These are phyloP conservation scores for Meloidogyne chitwoodi DNA, from an alignment of 1,140 invertebrate genomes.

Conservation along the genomic window DNA sequence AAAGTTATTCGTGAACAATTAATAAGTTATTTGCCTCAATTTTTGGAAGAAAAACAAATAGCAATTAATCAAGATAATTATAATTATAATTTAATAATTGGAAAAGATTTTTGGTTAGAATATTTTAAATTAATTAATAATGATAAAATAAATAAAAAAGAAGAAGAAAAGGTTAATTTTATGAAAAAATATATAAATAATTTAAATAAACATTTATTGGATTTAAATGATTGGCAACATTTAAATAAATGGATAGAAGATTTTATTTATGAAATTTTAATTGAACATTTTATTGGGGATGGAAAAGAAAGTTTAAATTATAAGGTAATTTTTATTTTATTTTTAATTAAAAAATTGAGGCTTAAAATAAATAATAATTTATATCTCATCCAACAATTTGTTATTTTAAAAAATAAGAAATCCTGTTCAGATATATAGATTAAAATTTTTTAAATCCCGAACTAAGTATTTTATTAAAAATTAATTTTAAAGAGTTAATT, in stretches of 20 bases:
- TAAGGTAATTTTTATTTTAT: background rate
- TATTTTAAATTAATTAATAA: background rate
- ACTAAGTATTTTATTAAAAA: no score
- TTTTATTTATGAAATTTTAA: background rate
- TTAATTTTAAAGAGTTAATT: no score
- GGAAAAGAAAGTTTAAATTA: background rate
- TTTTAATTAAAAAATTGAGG: no score
- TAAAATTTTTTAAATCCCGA: no score
- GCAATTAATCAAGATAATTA: background rate
- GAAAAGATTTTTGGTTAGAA: background rate
- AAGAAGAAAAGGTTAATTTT: background rate
- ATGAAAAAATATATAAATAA: background rate
- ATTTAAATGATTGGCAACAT: background rate
- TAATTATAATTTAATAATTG: background rate
- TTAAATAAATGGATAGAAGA: background rate
- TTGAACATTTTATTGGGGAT: background rate
- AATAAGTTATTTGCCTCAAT: background rate
- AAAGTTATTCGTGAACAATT: background rate
- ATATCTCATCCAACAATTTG: no score
- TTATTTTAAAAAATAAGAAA: no score
- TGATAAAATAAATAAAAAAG: background rate
- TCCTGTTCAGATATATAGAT: no score
- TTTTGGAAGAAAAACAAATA: background rate
- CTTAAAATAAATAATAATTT: no score
- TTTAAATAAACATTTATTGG: background rate